Evolutionary conservation across 2,797 vertebrate species (phyloP).

Genomic region (Alexandromys oeconomus): DNA sequence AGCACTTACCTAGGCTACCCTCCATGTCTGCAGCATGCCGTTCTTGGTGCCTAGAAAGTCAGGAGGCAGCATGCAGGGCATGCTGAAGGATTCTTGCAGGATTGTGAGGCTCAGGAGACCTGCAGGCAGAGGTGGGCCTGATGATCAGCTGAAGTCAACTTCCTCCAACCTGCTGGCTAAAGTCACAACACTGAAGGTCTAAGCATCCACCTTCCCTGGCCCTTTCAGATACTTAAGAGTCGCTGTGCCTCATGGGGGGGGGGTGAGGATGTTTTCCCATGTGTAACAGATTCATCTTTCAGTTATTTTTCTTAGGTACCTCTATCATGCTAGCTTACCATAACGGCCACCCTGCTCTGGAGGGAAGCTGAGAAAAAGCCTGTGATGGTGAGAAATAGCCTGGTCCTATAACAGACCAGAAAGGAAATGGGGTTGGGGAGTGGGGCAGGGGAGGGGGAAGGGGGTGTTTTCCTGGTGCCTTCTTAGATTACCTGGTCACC

Average conservation of each 20-base stretch:
- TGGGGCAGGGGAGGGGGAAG: accelerated
- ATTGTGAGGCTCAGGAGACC: neutral
- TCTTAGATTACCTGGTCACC: neutral
- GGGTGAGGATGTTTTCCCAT: neutral
- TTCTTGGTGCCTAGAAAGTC: neutral
- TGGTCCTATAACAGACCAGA: too few relatives aligned
- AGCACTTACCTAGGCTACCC: neutral
- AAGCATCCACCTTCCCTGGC: neutral
- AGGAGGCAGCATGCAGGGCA: neutral
- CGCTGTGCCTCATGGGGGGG: neutral
- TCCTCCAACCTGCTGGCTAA: neutral
- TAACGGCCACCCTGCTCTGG: neutral
- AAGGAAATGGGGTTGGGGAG: neutral
- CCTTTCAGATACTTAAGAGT: neutral
- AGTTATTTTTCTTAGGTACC: neutral
- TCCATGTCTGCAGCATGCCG: neutral
- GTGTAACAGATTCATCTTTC: neutral
- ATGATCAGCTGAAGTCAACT: neutral
- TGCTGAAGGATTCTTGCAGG: neutral
- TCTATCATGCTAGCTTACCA: neutral
- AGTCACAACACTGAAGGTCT: neutral
- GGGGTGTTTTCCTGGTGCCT: neutral
- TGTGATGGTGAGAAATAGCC: too few relatives aligned
- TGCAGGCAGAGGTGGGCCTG: neutral
- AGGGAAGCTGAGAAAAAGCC: neutral